phyloP scores from a whole-genome alignment of 1,140 invertebrate genomes.

The Papilio helenus region DNA sequence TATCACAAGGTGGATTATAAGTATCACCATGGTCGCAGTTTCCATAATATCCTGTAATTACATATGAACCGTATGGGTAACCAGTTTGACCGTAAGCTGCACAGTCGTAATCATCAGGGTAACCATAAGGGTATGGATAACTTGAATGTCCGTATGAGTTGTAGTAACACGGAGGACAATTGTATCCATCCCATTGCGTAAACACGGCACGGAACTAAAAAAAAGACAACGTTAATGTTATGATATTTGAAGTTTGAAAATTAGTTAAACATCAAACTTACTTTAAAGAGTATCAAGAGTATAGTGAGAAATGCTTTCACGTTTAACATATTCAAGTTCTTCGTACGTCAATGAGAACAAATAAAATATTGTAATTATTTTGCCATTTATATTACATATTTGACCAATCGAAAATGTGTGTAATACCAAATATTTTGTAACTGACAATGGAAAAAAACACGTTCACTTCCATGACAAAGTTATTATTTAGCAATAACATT shows the following conservation, averaged over 20 bases:
- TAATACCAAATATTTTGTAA: conserved; percentile 33
- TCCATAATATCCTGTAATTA: conserved; percentile 30
- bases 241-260: background rate
- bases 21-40: conserved; percentile 4
- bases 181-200: conserved; percentile 28
- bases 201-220: conserved; percentile 31
- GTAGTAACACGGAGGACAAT: conserved; percentile 21
- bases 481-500: conserved; percentile 2
- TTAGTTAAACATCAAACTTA: conserved; percentile 16
- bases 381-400: conserved; percentile 39
- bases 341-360: conserved; percentile 23
- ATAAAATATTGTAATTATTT: conserved; percentile 27
- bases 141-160: conserved; percentile 19
- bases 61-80: conserved; percentile 30
- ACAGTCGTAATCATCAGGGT: conserved; percentile 29
- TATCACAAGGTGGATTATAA: conserved; percentile 15
- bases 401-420: conserved; percentile 27
- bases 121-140: conserved; percentile 23
- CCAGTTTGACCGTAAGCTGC: conserved; percentile 10
- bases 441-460: conserved; percentile 29
- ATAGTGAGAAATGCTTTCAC: background rate
- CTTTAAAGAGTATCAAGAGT: conserved; percentile 15
- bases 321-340: conserved; percentile 15
- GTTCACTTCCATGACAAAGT: conserved; percentile 6
- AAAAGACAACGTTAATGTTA: background rate